Base-by-base conservation (phyloP, 2,113 vertebrate genomes). In the Regulus satrapa region DNA sequence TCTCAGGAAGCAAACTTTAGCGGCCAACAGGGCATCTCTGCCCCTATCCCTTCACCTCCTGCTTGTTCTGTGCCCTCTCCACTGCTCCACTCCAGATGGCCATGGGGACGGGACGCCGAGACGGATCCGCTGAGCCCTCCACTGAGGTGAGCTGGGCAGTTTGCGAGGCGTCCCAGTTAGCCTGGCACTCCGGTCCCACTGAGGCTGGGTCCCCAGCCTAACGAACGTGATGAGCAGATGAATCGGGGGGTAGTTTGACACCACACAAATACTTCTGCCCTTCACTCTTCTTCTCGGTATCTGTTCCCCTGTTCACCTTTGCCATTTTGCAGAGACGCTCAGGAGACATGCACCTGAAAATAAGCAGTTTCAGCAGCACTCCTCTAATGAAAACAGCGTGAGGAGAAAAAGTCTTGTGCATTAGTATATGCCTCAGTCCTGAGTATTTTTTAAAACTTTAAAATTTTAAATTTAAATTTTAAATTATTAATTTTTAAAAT, bases 41-140 rank as follows among this genome's bases (percentile, higher is more conserved):
- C 21, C 36, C 45, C 72, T 32, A 14, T 29, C 23, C 29, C 29
- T 49, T 66, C 46, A 29, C 23, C 38, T 75, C 18, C 31, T 49
- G 41, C 51, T 62, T 40, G 2, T 26, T 67, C 81, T 78, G 14
- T 16, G 23, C n/a, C 36, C 26, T 80, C 92, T 40, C 32, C 40
- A 18, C 29, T 17, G 49, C 67, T 67, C 25, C 24, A 2, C 6
- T 67, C 36, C 52, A 49, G 55, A 58, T 41, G 4, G 1, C 26
- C 23, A 4, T 1, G 17, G 18, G 32, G 59, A 62, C 51, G 32
- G 23, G 25, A 52, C 74, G 38, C 20, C 0, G 0, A 75, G 55
- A 36, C 41, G 29, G 59, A 59, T 62, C 26, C 52, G 6, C 62
- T 34, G 78, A 93, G 61, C n/a, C 61, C 21, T 78, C n/a, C 34